These are phyloP conservation scores for Pristionchus exspectatus DNA, from an alignment of 2,888 invertebrate species.

Conservation along the genomic window DNA sequence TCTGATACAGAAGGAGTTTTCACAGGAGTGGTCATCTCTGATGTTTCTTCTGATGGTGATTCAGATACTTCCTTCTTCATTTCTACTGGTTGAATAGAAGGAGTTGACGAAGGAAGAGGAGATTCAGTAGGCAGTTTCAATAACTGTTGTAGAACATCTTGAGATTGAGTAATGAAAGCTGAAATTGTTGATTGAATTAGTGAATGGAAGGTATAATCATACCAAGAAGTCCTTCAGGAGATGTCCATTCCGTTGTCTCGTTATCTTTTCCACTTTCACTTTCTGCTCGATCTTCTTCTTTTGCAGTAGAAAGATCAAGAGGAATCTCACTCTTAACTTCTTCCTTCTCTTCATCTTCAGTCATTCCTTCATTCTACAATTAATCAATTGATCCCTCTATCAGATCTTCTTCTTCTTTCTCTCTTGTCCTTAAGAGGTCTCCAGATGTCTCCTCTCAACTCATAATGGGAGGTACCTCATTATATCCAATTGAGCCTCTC, in stretches of 20 bases:
- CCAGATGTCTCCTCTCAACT: slow-evolving; percentile 27
- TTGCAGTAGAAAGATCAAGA: slow-evolving; percentile 64
- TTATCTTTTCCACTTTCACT: neutral
- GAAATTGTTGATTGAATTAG: neutral
- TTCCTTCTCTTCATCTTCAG: slow-evolving; percentile 37
- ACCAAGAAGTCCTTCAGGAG: slow-evolving; percentile 48
- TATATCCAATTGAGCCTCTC: slow-evolving; percentile 50
- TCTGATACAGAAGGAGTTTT: neutral
- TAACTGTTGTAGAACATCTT: slow-evolving; percentile 18
- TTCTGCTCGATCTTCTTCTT: slow-evolving; percentile 15
- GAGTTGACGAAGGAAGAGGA: neutral
- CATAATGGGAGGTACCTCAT: slow-evolving; percentile 41
- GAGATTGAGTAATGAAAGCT: slow-evolving; percentile 48
- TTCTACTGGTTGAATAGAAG: neutral
- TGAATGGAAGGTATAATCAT: neutral
- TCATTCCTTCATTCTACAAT: slow-evolving; percentile 2
- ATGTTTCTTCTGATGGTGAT: neutral
- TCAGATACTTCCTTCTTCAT: slow-evolving; percentile 53
- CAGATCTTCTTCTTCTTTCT: slow-evolving; percentile 57
- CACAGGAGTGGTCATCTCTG: neutral
- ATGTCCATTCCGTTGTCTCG: slow-evolving; percentile 16
- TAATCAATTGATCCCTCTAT: slow-evolving; percentile 16
- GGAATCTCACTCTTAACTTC: slow-evolving; percentile 61
- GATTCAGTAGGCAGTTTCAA: slow-evolving; percentile 17
- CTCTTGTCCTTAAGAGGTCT: slow-evolving; percentile 50